phyloP scores from a whole-genome alignment of 2,797 vertebrate genomes.

The Anguilla obscura region DNA sequence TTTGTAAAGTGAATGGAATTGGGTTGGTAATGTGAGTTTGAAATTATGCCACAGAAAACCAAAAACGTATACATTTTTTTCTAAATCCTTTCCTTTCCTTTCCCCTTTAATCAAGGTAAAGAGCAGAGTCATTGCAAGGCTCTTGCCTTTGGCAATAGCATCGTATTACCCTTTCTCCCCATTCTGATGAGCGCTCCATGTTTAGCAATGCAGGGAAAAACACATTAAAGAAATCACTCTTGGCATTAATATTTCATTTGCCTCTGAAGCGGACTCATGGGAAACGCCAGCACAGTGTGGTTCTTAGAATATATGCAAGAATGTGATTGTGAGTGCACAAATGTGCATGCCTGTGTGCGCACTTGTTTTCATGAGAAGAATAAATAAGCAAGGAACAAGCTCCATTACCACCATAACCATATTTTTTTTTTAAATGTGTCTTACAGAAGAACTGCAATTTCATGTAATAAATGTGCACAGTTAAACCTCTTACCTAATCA shows the following conservation, averaged over 20 bases:
- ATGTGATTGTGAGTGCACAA: not conserved
- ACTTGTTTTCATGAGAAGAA: not conserved
- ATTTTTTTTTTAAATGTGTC: not conserved
- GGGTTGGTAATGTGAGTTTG: not conserved
- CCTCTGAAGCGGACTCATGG: constrained; percentile 18
- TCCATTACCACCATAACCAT: not conserved
- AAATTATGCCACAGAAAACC: not conserved
- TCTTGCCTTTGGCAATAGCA: not conserved
- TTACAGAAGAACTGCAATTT: not conserved
- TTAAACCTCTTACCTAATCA: not conserved
- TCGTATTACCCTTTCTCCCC: not conserved
- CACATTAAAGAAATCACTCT: constrained; percentile 21
- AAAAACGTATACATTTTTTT: not conserved
- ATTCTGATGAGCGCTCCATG: not conserved
- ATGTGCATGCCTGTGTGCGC: not conserved
- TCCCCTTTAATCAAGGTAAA: constrained; percentile 19
- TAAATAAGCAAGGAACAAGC: not conserved
- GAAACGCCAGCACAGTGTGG: not conserved
- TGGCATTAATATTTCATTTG: constrained; percentile 19
- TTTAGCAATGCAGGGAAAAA: constrained; percentile 3
- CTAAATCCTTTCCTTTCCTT: not conserved
- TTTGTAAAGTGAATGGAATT: not conserved
- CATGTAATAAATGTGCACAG: not conserved
- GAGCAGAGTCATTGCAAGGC: not conserved
- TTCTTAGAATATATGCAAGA: not conserved